phyloP scores from a whole-genome alignment of 2,797 vertebrate species.

The Danio aesculapii region DNA sequence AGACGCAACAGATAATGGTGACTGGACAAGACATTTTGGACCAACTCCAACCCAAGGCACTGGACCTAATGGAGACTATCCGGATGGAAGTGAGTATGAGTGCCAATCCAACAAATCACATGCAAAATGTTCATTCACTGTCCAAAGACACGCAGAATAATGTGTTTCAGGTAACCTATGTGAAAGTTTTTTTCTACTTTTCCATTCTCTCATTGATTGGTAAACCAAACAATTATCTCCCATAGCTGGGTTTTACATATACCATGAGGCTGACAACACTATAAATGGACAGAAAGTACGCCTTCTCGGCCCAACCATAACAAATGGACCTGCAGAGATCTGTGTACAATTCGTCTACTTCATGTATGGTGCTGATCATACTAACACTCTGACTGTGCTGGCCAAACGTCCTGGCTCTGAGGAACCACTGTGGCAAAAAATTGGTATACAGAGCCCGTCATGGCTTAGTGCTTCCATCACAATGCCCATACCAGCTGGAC shows the following conservation, averaged over 20 bases:
- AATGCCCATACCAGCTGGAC: conserved; percentile 63
- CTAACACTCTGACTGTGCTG: conserved; percentile 73
- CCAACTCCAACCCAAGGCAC: conserved; percentile 67
- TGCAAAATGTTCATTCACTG: neutral
- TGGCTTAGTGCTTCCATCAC: conserved; percentile 79
- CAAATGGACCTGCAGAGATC: conserved; percentile 62
- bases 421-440: conserved; percentile 72
- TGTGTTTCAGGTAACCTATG: neutral
- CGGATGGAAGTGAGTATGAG: conserved; percentile 77
- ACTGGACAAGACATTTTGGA: conserved; percentile 79
- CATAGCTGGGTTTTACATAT: conserved; percentile 81
- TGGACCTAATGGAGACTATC: conserved; percentile 80
- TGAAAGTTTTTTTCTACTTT: neutral
- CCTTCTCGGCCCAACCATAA: conserved; percentile 76
- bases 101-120: neutral
- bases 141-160: neutral
- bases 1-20: conserved; percentile 65
- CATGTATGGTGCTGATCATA: conserved; percentile 74
- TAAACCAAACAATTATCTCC: neutral
- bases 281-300: conserved; percentile 65
- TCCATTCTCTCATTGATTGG: conserved; percentile 5
- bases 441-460: conserved; percentile 75
- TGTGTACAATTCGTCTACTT: conserved; percentile 82
- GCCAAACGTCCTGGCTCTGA: conserved; percentile 41
- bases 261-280: conserved; percentile 78